Evolutionary conservation across 2,797 vertebrate genomes (phyloP).

Genomic region (Sciaenops ocellatus): DNA sequence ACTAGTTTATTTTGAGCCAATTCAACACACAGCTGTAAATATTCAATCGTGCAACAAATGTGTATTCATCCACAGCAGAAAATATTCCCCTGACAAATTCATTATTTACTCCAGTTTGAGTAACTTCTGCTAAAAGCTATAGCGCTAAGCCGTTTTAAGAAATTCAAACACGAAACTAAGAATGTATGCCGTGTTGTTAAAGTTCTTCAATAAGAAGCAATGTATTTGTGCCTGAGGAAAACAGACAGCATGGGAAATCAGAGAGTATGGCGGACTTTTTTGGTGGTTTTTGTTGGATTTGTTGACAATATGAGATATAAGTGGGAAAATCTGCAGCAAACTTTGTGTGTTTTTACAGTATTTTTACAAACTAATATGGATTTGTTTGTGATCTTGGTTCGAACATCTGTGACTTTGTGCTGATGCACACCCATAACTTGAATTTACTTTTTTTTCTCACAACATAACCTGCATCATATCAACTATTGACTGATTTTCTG

Average conservation of each 20-base stretch:
- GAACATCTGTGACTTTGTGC: conserved; percentile 26
- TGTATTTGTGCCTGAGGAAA: too few relatives aligned
- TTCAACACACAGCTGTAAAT: neutral
- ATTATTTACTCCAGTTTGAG: neutral
- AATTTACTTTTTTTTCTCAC: conserved; percentile 7
- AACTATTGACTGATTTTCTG: conserved; percentile 4
- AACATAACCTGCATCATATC: neutral
- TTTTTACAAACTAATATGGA: neutral
- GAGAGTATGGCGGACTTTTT: too few relatives aligned
- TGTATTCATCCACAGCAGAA: neutral
- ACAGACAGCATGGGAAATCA: too few relatives aligned
- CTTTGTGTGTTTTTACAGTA: neutral
- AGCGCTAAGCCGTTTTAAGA: too few relatives aligned
- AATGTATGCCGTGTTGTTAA: too few relatives aligned
- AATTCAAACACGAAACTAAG: too few relatives aligned
- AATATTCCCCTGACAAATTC: neutral
- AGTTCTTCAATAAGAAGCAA: too few relatives aligned
- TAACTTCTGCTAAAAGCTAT: neutral
- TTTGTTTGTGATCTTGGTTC: conserved; percentile 7
- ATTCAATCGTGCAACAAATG: neutral
- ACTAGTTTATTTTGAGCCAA: neutral
- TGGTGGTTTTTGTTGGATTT: too few relatives aligned
- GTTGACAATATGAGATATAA: too few relatives aligned
- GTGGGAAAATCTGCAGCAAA: neutral
- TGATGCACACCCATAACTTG: conserved; percentile 35